Evolutionary conservation across 2,113 vertebrate genomes (phyloP), one percentile per base, ranked within the genome.

Genomic region (Turdus rufiventris): DNA sequence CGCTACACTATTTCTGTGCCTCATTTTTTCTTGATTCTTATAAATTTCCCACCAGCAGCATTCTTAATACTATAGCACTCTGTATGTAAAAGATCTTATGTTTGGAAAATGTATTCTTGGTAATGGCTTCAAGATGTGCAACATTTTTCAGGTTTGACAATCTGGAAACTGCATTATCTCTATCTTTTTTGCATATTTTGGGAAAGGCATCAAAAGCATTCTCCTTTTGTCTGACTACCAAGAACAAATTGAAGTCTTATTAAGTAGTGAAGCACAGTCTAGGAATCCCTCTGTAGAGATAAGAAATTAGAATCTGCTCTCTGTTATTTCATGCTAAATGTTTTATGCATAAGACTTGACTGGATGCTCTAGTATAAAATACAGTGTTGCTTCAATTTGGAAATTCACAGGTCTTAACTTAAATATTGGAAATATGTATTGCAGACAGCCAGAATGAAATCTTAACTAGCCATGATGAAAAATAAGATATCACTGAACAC

Each of bases 131-230:
- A 84, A 84, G 91, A 48, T 60, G 38, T 57, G 48, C 34, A 82
- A 28, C 33, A 60, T 76, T 91, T 92, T 78, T 89, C 47, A 74
- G 21, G 10, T 92, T 92, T 95, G 95, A 88, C 76, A 88, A 45
- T 70, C 40, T 90, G 33, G 12, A 81, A 19, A 57, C 11, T 68
- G 12, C 45, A 75, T 93, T 85, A 91, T 61, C 19, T 70, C 50
- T 57, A 43, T 28, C 5, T 10, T 81, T 81, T 93, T 78, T 45
- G 1, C 15, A 28, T 60, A 29, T 53, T 81, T 77, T 73, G 54
- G 15, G 50, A 77, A 94, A 88, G 34, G 9, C 24, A 74, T 38
- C 18, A 28, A 84, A 58, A 71, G 6, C 15, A 83, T 24, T 53
- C 2, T 60, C 11, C 40, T 50, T 28, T 18, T 77, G 28, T 61